These are phyloP conservation scores for Cossypha dichroa DNA, from an alignment of 2,797 vertebrate species.

Conservation along the genomic window DNA sequence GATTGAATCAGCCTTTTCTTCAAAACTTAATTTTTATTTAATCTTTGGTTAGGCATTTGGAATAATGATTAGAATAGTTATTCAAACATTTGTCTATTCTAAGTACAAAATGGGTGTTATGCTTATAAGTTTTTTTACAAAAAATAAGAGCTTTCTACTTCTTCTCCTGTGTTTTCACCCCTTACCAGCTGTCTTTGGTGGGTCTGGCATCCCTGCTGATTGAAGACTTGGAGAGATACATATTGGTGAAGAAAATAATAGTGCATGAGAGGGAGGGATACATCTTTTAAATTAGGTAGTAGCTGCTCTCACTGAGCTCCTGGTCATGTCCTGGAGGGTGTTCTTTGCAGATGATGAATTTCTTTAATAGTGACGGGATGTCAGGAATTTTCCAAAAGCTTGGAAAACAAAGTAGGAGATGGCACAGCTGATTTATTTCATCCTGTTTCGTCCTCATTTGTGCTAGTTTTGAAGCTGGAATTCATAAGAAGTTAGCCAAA, in stretches of 20 bases:
- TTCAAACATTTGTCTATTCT: not conserved
- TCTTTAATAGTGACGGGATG: not conserved
- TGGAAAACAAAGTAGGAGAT: not conserved
- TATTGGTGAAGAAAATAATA: not conserved
- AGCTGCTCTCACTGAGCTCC: not conserved
- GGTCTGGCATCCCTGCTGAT: not conserved
- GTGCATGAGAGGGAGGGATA: not conserved
- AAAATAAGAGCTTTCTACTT: not conserved
- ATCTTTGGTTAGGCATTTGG: not conserved
- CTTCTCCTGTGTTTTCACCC: not conserved
- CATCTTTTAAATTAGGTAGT: not conserved
- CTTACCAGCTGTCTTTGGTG: not conserved
- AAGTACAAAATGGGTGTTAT: not conserved
- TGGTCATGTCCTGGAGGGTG: not conserved
- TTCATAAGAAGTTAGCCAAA: not conserved
- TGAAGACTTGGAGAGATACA: accelerated
- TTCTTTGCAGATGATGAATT: not conserved
- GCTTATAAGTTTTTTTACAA: not conserved
- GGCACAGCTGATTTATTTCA: not conserved
- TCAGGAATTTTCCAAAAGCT: not conserved
- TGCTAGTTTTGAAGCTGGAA: not conserved
- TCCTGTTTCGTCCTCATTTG: not conserved
- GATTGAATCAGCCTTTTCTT: conserved; percentile 16
- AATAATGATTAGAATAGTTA: not conserved
- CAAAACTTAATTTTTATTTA: not conserved